These are phyloP conservation scores for Lordiphosa andalusiaca DNA, from an alignment of 2,888 invertebrate species.

Conservation along the genomic window DNA sequence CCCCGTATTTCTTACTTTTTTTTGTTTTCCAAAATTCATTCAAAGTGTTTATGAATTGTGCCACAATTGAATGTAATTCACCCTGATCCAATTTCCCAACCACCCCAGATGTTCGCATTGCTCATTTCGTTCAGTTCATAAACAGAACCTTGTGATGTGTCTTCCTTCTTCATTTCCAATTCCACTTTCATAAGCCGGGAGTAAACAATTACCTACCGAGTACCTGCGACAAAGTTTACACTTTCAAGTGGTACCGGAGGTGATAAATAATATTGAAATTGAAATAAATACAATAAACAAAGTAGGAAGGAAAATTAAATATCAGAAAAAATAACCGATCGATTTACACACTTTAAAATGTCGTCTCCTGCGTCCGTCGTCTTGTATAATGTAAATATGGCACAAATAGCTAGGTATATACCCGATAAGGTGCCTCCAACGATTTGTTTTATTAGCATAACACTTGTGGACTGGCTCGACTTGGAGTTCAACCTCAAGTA, in stretches of 20 bases:
- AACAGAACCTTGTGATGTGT: no score
- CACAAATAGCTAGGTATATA: slow-evolving; percentile 28
- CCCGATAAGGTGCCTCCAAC: slow-evolving; percentile 47
- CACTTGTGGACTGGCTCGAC: slow-evolving; percentile 56
- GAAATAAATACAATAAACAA: slow-evolving; percentile 70
- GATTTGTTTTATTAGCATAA: slow-evolving; percentile 75
- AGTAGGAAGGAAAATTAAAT: slow-evolving; percentile 27
- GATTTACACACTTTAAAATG: slow-evolving; percentile 68
- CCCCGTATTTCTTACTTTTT: no score
- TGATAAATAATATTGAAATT: slow-evolving; percentile 67
- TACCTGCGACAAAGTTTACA: no score
- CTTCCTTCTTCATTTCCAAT: no score
- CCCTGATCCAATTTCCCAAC: no score
- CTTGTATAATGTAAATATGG: slow-evolving; percentile 50
- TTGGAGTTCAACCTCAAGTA: slow-evolving; percentile 31
- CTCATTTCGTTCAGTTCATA: no score
- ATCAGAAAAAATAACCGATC: slow-evolving; percentile 47
- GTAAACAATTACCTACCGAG: no score
- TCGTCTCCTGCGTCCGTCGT: slow-evolving; percentile 16
- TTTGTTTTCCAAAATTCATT: no score
- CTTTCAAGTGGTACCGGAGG: slow-evolving; percentile 8
- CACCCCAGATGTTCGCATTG: no score
- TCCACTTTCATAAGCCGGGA: no score
- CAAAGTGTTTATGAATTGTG: no score
- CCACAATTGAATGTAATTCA: no score